Evolutionary conservation across 2,797 vertebrate genomes (phyloP).

Genomic region (Xiphorhynchus erythropygius): DNA sequence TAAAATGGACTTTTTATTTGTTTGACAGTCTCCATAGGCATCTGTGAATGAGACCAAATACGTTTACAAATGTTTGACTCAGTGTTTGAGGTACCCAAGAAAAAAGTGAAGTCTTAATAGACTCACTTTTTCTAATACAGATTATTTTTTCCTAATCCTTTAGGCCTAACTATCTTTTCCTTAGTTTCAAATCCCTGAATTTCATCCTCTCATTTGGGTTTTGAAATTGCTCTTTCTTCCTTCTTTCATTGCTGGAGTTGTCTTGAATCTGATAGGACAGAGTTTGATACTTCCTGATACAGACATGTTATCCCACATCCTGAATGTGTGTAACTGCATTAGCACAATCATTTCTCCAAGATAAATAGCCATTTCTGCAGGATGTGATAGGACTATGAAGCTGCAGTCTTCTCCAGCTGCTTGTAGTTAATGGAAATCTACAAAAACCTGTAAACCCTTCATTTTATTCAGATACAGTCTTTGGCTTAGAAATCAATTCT

Average conservation of each 20-base stretch:
- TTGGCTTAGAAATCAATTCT: background rate
- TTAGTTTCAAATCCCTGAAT: background rate
- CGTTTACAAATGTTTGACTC: background rate
- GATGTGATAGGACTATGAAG: background rate
- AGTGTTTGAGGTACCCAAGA: background rate
- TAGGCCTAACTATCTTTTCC: background rate
- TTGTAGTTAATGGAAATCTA: background rate
- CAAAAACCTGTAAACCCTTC: background rate
- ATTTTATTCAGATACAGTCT: background rate
- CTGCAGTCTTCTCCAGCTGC: background rate
- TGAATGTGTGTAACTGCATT: background rate
- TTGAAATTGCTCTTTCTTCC: background rate
- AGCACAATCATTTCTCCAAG: background rate
- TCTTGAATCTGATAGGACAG: background rate
- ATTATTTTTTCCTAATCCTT: background rate
- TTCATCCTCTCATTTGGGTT: background rate
- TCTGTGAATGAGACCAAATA: background rate
- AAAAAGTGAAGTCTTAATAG: background rate
- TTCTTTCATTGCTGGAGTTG: background rate
- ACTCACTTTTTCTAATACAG: background rate
- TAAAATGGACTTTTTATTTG: background rate
- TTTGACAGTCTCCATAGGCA: background rate
- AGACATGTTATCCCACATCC: background rate
- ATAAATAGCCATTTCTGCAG: background rate
- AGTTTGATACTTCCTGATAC: background rate